Evolutionary conservation across 2,113 vertebrate genomes (phyloP), one percentile per base, ranked within the genome.

Genomic region (Eleginops maclovinus): DNA sequence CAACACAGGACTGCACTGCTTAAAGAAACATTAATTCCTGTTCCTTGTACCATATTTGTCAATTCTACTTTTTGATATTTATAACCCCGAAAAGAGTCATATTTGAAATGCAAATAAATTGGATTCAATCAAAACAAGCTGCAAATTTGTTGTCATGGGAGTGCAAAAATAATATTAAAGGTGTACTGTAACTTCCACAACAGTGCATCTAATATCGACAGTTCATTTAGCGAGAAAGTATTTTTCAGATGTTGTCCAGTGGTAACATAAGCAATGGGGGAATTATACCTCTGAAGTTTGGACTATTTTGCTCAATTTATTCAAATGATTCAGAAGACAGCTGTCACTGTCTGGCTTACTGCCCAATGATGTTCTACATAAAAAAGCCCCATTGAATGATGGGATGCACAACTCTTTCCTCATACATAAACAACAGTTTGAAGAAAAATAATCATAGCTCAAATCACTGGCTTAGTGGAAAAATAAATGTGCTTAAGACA

Each of bases 281-380:
- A 83, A 80, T 88, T 44, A 44, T 63, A 66, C 56, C 51, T 79
- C 75, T 75, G 71, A 90, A 77, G 74, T 83, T 74, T 59, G 44
- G 90, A 75, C 76, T 85, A 49, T 82, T 70, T 67, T 81, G 72
- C 68, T 31, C 55, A 81, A 71, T 87, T 82, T 88, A 85, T 82
- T 83, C 79, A 80, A 79, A 87, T 87, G 80, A 92, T 79, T 91
- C 78, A 79, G 54, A 75, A 81, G 83, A 89, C 90, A 89, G 82
- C 88, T 93, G 89, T 89, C 86, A 84, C 83, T 81, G 72, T 74
- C 75, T 89, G 86, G 86, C 83, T 86, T 84, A 72, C 79, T 88
- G 89, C 89, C 86, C 87, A 81, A 43, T 76, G 79, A 80, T 81
- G 86, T 74, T 86, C 65, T 70, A 61, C 75, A 86, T 88, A 84